Conservation (phyloP, 2,888 invertebrate genomes). For the Oegoconia quadripuncta region DNA sequence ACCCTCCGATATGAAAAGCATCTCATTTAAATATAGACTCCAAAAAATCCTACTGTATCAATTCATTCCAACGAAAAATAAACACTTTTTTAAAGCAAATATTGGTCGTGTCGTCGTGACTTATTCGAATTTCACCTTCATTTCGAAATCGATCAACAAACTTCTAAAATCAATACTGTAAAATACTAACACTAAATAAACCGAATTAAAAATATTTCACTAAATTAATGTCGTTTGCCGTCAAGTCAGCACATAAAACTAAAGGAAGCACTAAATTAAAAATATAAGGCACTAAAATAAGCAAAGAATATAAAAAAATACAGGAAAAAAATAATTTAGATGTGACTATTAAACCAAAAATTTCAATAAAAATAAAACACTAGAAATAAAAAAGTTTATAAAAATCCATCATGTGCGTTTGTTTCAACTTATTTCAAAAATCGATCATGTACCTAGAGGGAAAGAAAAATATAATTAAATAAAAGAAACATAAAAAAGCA, state of each 20-base stretch:
- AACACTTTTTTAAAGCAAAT: no score
- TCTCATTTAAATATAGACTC: no score
- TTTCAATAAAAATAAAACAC: conserved; percentile 24
- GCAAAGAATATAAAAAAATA: conserved; percentile 16
- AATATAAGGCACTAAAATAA: conserved; percentile 8
- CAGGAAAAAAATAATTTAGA: conserved; percentile 33
- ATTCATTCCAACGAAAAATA: no score
- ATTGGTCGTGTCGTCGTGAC: no score
- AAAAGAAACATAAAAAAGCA: conserved; percentile 13
- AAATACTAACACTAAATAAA: no score
- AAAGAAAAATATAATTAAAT: conserved; percentile 16
- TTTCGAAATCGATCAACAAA: no score
- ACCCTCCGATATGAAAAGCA: no score
- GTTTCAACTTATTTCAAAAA: conserved; percentile 41
- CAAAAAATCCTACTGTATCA: no score
- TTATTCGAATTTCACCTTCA: no score
- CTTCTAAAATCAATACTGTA: no score
- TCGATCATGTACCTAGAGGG: conserved; percentile 71
- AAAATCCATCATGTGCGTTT: conserved; percentile 25
- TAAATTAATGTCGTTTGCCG: no score
- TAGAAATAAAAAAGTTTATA: conserved; percentile 32
- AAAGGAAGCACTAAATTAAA: conserved; percentile 15
- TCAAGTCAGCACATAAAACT: background rate
- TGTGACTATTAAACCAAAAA: conserved; percentile 59
- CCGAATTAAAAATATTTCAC: no score